Evolutionary conservation across 2,888 invertebrate species (phyloP).

Genomic region (Serripes groenlandicus): DNA sequence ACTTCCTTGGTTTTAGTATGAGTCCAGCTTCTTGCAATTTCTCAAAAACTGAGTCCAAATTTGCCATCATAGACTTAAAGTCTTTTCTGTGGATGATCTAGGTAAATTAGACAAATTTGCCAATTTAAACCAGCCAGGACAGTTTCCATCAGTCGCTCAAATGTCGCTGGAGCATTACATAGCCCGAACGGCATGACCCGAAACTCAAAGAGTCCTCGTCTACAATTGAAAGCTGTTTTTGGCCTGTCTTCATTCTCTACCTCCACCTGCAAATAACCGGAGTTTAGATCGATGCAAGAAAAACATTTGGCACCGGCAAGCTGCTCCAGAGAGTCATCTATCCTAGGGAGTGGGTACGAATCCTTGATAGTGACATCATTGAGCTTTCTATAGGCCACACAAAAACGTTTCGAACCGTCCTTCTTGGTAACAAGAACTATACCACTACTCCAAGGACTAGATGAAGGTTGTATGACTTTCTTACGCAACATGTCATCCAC

Average conservation of each 20-base stretch:
- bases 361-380: conserved; percentile 52
- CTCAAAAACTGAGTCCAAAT: conserved; percentile 48
- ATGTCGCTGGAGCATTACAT: conserved; percentile 28
- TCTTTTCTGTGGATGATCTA: conserved; percentile 32
- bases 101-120: conserved; percentile 40
- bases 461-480: conserved; percentile 25
- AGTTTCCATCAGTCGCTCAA: conserved; percentile 38
- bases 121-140: conserved; percentile 49
- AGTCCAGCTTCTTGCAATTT: conserved; percentile 37
- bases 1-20: conserved; percentile 55
- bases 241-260: conserved; percentile 26
- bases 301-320: conserved; percentile 29
- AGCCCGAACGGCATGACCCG: conserved; percentile 44
- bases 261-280: conserved; percentile 54
- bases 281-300: conserved; percentile 37
- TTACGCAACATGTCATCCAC: conserved; percentile 29
- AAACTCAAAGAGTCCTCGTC: conserved; percentile 48
- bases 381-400: conserved; percentile 27
- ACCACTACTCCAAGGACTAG: conserved; percentile 31
- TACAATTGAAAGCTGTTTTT: conserved; percentile 36
- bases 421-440: conserved; percentile 37
- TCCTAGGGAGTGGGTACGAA: conserved; percentile 18
- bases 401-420: conserved; percentile 37
- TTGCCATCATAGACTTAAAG: conserved; percentile 43
- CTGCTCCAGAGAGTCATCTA: conserved; percentile 42